These are phyloP conservation scores for Drosophila kurseongensis DNA, from an alignment of 1,140 invertebrate species.

Conservation along the genomic window DNA sequence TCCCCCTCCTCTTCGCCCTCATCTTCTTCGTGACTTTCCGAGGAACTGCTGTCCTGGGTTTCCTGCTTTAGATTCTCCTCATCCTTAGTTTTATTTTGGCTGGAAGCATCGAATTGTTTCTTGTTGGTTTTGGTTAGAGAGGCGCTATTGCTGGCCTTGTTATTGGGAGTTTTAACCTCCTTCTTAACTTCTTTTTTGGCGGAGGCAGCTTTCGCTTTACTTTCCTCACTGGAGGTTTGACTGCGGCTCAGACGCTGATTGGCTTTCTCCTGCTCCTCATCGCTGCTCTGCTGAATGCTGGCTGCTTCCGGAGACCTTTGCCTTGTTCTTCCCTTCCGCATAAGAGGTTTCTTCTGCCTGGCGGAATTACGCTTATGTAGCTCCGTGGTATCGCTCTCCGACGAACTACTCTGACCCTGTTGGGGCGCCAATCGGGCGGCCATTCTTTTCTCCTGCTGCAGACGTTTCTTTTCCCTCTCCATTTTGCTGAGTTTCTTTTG, in stretches of 20 bases:
- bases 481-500: slow-evolving; percentile 77
- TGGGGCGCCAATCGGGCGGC: slow-evolving; percentile 65
- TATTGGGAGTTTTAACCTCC: slow-evolving; percentile 18
- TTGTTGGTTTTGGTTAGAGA: slow-evolving; percentile 8
- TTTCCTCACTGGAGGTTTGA: slow-evolving; percentile 40
- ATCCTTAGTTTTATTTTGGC: slow-evolving; percentile 5
- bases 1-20: slow-evolving; percentile 25
- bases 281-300: slow-evolving; percentile 13
- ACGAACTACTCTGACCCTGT: slow-evolving; percentile 68
- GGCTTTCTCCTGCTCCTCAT: slow-evolving; percentile 6
- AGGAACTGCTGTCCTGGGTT: slow-evolving; percentile 15
- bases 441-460: slow-evolving; percentile 74
- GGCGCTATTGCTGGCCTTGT: slow-evolving; percentile 11
- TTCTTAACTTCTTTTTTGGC: slow-evolving; percentile 18
- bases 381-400: slow-evolving; percentile 79
- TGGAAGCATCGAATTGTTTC: slow-evolving; percentile 1
- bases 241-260: slow-evolving; percentile 10
- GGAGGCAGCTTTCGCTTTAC: slow-evolving; percentile 5
- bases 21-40: slow-evolving; percentile 18
- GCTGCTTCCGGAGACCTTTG: slow-evolving; percentile 30
- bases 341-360: slow-evolving; percentile 69
- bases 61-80: slow-evolving; percentile 19
- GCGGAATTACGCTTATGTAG: slow-evolving; percentile 67
- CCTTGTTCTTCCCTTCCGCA: slow-evolving; percentile 62
- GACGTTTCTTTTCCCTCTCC: slow-evolving; percentile 76